These are phyloP conservation scores for Numenius arquata DNA, from an alignment of 2,113 vertebrate species.

Conservation along the genomic window DNA sequence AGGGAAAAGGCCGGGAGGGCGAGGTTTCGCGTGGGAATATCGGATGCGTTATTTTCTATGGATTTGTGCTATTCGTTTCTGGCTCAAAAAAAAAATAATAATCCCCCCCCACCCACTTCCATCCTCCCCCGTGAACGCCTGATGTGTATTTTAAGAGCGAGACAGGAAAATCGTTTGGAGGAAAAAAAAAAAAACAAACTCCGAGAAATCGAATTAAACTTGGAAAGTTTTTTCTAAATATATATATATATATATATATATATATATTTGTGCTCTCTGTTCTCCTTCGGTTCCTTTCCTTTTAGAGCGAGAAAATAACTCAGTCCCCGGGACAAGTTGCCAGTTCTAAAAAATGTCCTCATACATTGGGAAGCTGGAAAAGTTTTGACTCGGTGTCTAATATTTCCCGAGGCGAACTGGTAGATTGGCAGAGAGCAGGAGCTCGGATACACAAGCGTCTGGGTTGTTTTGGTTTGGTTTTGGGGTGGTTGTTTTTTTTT, in stretches of 20 bases:
- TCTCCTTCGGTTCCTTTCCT: not conserved
- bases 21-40: not conserved
- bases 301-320: not conserved
- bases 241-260: not conserved
- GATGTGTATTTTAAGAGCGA: not conserved
- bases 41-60: not conserved
- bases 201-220: not conserved
- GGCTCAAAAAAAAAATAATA: not conserved
- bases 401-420: constrained; percentile 66
- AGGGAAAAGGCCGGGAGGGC: not conserved
- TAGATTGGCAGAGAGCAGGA: constrained; percentile 30
- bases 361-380: not conserved
- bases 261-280: not conserved
- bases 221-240: not conserved
- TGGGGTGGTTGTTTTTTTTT: no score
- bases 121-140: not conserved
- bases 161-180: not conserved
- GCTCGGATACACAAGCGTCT: not conserved
- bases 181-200: not conserved
- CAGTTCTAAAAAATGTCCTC: not conserved
- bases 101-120: not conserved
- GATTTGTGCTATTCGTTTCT: not conserved
- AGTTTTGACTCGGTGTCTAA: constrained; percentile 43
- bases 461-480: no score
- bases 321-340: not conserved